Percentiles rank a stretch among this genome's conserved stretches.
phyloP scores from a whole-genome alignment of 2,113 vertebrate species.

The Phocoena sinus region DNA sequence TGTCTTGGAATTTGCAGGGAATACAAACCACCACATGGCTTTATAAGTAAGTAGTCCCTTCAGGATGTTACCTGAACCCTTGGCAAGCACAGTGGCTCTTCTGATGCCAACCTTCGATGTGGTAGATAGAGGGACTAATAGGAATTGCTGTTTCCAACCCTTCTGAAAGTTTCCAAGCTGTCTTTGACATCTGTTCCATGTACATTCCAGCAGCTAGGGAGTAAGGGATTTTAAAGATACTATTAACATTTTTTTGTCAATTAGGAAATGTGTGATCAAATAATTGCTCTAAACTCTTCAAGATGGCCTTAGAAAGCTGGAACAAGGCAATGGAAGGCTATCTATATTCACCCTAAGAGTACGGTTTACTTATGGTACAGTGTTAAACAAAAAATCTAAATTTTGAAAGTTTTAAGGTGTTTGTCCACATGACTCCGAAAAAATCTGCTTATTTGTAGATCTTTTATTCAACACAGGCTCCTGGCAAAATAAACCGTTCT shows the following conservation, averaged over 20 bases:
- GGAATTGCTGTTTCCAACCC: constrained; percentile 47
- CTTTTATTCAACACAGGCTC: background rate
- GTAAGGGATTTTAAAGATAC: constrained; percentile 56
- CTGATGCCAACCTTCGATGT: constrained; percentile 29
- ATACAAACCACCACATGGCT: background rate
- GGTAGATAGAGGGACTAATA: constrained; percentile 12
- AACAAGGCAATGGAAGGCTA: background rate
- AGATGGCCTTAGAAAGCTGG: constrained; percentile 35
- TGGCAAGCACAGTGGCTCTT: constrained; percentile 29
- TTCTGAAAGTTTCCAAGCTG: constrained; percentile 59
- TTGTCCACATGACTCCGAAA: background rate
- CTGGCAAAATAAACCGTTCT: background rate
- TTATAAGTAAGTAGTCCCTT: constrained; percentile 17
- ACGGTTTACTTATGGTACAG: no score
- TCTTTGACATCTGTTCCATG: constrained; percentile 61
- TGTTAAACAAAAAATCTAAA: background rate
- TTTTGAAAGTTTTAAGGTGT: background rate
- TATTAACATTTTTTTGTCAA: constrained; percentile 62
- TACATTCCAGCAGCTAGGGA: constrained; percentile 32
- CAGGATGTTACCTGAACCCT: constrained; percentile 51
- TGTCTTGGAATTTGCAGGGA: constrained; percentile 23
- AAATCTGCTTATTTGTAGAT: background rate
- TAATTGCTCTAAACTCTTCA: constrained; percentile 61
- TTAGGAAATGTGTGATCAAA: constrained; percentile 65
- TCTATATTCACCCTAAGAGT: background rate